These are phyloP conservation scores for Tinea semifulvella DNA, from an alignment of 2,888 invertebrate species.

Conservation along the genomic window DNA sequence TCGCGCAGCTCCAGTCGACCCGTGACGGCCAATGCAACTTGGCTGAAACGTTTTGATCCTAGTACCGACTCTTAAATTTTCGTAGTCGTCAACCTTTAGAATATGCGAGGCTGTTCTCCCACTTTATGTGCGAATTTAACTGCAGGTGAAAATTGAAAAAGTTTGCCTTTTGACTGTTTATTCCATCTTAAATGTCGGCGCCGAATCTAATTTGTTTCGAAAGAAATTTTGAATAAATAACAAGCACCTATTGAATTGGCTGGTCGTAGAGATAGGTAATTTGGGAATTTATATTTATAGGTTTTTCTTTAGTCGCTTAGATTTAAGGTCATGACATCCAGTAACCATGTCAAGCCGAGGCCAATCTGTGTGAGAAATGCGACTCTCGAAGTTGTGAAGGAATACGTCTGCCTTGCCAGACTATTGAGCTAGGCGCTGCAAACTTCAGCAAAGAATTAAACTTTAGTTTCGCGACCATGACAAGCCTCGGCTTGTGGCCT, in stretches of 20 bases:
- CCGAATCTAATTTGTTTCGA: conserved; percentile 38
- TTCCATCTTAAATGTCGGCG: conserved; percentile 42
- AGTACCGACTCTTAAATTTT: conserved; percentile 2
- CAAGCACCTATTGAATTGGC: conserved; percentile 2
- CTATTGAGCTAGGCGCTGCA: too few relatives aligned
- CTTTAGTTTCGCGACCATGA: too few relatives aligned
- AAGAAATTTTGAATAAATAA: conserved; percentile 14
- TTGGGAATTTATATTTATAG: conserved; percentile 1
- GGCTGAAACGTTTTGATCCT: too few relatives aligned
- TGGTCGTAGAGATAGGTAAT: conserved; percentile 6
- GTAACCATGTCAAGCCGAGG: too few relatives aligned
- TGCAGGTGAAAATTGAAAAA: conserved; percentile 64
- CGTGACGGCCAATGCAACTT: too few relatives aligned
- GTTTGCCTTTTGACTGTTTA: conserved; percentile 57
- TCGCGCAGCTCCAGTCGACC: too few relatives aligned
- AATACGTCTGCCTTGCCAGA: too few relatives aligned
- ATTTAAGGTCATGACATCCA: too few relatives aligned
- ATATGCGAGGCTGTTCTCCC: conserved; percentile 37
- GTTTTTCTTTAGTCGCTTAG: not conserved
- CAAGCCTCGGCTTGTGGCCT: too few relatives aligned
- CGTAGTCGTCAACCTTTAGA: conserved; percentile 20
- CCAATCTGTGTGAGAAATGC: too few relatives aligned
- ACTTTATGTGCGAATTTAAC: conserved; percentile 52
- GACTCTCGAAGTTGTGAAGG: too few relatives aligned
- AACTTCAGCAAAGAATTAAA: too few relatives aligned